Evolutionary conservation across 1,140 invertebrate genomes (phyloP), one percentile per base, ranked within the genome.

Genomic region (Thaumetopoea pityocampa): DNA sequence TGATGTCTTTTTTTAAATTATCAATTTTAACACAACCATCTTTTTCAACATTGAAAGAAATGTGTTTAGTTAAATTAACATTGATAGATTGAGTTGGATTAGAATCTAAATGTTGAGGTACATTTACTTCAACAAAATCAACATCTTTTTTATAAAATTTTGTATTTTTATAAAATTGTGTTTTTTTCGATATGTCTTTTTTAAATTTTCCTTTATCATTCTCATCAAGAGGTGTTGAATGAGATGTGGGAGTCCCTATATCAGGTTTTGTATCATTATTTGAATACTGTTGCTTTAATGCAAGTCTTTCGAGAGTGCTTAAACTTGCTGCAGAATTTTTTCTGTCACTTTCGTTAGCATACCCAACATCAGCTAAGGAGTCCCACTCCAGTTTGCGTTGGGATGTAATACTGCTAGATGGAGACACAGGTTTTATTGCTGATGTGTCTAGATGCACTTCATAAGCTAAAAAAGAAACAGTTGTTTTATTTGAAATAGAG

Each of bases 321-420:
- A 89, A 47, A 26, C 61, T 85, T 45, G 48, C 87, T 65, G 51
- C 72, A 41, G 47, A 81, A 2, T 53, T 68, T 45, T 84, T 84
- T 22, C 63, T 69, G 7, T 83, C 79, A 61, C 80, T 86, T 45
- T 78, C 79, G 66, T 90, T 89, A 11, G 64, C 85, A 74, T 93
- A 93, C 3, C 92, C 92, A 20, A 93, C 91, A 79, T 93, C 92
- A 4, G 91, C 92, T 28, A 91, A 88, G 43, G 90, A 92, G 62
- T 93, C 92, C 92, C 92, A 93, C 77, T 93, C 92, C 2, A 93
- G 66, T 46, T 88, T 90, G 4, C 89, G 83, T 51, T 89, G 87
- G 1, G 90, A 92, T 2, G 88, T 86, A 0, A 90, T 64, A 60
- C 90, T 92, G 30, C 90, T 90, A 17, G 88, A 87, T 6, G 89